phyloP scores from a whole-genome alignment of 1,140 invertebrate species.

The Acromyrmex heyeri region DNA sequence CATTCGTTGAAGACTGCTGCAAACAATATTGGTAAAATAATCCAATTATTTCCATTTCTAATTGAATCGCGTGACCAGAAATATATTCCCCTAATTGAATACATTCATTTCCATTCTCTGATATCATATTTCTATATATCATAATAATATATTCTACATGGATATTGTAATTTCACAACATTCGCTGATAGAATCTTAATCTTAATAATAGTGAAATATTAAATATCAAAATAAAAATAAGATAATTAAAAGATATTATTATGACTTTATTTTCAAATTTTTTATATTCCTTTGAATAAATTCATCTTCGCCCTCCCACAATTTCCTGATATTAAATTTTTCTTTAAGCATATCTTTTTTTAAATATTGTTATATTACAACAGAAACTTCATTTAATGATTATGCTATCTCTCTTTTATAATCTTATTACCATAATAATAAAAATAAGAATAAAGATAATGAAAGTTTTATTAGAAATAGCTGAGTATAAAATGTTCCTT shows the following conservation, averaged over 20 bases:
- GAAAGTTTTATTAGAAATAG: constrained; percentile 47
- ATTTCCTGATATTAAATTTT: constrained; percentile 35
- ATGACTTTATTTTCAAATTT: neutral
- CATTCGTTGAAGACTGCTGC: constrained; percentile 31
- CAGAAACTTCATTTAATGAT: constrained; percentile 17
- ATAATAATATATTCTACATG: neutral
- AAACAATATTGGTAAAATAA: constrained; percentile 52
- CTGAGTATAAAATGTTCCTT: constrained; percentile 19
- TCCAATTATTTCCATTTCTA: constrained; percentile 53
- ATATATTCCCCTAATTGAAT: constrained; percentile 2
- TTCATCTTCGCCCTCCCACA: neutral
- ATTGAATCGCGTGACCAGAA: constrained; percentile 39
- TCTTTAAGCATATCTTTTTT: constrained; percentile 16
- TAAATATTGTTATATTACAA: constrained; percentile 31
- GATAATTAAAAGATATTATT: neutral
- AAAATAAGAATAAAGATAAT: constrained; percentile 21
- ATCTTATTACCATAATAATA: constrained; percentile 16
- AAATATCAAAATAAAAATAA: neutral
- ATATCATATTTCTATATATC: neutral
- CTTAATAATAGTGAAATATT: neutral
- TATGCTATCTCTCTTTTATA: constrained; percentile 2
- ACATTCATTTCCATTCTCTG: neutral
- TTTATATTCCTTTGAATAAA: constrained; percentile 8
- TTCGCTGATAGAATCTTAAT: neutral
- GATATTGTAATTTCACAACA: neutral